Percentiles rank a stretch among this genome's conserved stretches.
Conservation (phyloP, 2,888 invertebrate genomes). For the Agapetus fuscipes region DNA sequence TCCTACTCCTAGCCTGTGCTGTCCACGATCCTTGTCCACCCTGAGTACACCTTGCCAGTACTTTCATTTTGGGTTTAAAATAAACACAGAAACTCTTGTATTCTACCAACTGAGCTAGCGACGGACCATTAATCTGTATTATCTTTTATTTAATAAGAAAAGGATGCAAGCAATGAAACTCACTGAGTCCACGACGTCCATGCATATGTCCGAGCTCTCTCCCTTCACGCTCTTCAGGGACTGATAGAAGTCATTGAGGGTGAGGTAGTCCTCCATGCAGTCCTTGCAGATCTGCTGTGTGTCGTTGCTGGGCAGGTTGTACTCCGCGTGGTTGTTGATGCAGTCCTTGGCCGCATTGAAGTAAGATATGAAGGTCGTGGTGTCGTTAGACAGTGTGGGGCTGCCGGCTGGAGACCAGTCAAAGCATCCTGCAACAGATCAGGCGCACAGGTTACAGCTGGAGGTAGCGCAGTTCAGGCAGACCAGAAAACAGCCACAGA, state of each 20-base stretch:
- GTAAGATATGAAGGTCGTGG: conserved; percentile 38
- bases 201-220: conserved; percentile 51
- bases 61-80: no score
- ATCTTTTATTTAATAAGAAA: no score
- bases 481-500: no score
- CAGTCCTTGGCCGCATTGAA: conserved; percentile 39
- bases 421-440: conserved; percentile 48
- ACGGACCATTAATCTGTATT: no score
- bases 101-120: no score
- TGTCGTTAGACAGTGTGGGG: conserved; percentile 40
- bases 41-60: no score
- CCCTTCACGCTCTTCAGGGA: conserved; percentile 43
- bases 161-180: no score
- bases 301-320: conserved; percentile 28
- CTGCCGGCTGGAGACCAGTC: conserved; percentile 34
- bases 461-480: no score
- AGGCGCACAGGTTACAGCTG: no score
- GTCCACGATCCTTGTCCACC: no score
- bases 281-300: conserved; percentile 38
- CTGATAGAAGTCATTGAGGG: conserved; percentile 48
- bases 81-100: no score
- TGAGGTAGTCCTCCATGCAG: conserved; percentile 45
- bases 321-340: conserved; percentile 28
- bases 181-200: conserved; percentile 60
- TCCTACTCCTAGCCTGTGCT: no score